A percentile compares a stretch with the other conserved stretches of the same genome.
These are phyloP conservation scores for Laticauda laticaudata DNA, from an alignment of 2,113 vertebrate species.

Conservation along the genomic window DNA sequence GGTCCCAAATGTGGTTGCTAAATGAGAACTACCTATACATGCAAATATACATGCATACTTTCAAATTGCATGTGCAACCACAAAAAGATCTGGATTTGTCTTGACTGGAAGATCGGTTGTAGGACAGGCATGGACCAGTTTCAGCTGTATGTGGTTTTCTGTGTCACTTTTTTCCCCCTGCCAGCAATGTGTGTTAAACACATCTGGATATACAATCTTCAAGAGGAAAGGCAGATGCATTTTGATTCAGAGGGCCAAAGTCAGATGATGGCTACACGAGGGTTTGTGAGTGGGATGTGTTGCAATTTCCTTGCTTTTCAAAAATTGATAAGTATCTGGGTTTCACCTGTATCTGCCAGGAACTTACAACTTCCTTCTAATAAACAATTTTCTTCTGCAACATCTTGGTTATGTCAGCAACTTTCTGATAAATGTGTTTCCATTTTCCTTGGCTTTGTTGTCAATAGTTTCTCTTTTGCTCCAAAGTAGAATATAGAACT, in stretches of 20 bases:
- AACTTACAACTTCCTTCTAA: constrained; percentile 2
- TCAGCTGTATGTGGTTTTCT: not conserved
- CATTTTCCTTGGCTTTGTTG: not conserved
- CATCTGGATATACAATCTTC: not conserved
- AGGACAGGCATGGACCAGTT: not conserved
- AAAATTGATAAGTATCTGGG: not conserved
- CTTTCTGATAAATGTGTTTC: not conserved
- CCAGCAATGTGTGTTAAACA: not conserved
- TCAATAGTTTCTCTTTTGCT: not conserved
- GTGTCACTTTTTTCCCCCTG: not conserved
- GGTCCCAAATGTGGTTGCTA: not conserved
- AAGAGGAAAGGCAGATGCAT: not conserved
- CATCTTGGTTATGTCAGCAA: not conserved
- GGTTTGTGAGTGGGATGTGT: not conserved
- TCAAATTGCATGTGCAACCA: not conserved
- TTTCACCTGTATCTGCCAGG: not conserved
- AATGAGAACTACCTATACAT: not conserved
- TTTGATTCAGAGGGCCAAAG: not conserved
- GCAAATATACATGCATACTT: not conserved
- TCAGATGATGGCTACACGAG: not conserved
- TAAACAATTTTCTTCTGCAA: not conserved
- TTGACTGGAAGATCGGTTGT: not conserved
- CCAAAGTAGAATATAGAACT: not conserved
- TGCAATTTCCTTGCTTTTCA: not conserved
- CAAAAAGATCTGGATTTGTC: not conserved